These are phyloP conservation scores for Drosophila cognata DNA, from an alignment of 2,888 invertebrate species.

Conservation along the genomic window DNA sequence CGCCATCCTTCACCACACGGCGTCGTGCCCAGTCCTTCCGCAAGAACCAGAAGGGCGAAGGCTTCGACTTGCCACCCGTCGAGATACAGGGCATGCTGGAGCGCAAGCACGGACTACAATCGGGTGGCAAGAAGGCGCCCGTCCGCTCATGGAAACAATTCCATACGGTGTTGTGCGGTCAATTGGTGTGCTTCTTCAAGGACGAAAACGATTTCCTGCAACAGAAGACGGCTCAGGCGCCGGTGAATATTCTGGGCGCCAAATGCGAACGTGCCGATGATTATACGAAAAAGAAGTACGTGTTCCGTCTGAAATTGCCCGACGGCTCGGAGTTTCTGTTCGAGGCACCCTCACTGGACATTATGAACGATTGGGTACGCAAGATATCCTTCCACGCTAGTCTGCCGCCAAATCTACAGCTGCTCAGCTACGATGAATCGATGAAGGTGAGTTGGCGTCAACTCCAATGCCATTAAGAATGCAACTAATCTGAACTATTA, in stretches of 20 bases:
- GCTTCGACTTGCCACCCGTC: conserved; percentile 91
- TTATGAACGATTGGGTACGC: conserved; percentile 95
- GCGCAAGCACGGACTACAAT: conserved; percentile 96
- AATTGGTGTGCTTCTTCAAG: conserved; percentile 98
- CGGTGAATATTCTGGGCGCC: conserved; percentile 92
- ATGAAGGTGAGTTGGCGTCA: conserved; percentile 86
- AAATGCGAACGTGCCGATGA: conserved; percentile 94
- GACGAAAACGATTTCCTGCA: conserved; percentile 95
- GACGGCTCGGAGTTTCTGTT: conserved; percentile 98
- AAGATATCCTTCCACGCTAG: conserved; percentile 97
- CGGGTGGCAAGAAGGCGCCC: conserved; percentile 97
- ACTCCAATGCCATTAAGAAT: background rate
- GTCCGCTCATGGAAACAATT: conserved; percentile 98
- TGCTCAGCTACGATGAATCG: conserved; percentile 92
- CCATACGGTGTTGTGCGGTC: conserved; percentile 98
- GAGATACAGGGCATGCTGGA: conserved; percentile 96
- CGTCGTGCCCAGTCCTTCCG: conserved; percentile 95
- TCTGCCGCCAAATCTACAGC: conserved; percentile 94
- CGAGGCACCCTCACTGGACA: conserved; percentile 89
- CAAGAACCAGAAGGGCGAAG: conserved; percentile 87
- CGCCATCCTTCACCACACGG: conserved; percentile 97
- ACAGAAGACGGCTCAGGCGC: conserved; percentile 94
- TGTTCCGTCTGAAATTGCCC: conserved; percentile 93
- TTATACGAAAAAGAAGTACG: conserved; percentile 97
- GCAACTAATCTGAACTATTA: background rate